phyloP scores from a whole-genome alignment of 2,113 vertebrate genomes.

The Psilopogon haemacephalus region DNA sequence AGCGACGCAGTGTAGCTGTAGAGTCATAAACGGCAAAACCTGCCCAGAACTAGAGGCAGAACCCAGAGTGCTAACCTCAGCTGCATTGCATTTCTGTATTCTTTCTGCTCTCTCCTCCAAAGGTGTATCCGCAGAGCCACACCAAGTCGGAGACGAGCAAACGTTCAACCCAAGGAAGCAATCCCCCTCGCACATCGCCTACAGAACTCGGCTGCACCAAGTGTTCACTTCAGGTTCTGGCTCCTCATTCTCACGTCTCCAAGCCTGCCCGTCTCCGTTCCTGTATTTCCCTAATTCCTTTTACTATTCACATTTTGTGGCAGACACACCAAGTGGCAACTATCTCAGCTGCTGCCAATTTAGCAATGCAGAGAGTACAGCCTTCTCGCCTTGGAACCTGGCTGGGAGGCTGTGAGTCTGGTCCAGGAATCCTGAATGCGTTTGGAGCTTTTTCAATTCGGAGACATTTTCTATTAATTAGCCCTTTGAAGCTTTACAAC shows the following conservation, averaged over 20 bases:
- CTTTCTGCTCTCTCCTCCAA: background rate
- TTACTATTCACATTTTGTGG: background rate
- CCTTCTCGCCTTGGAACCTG: background rate
- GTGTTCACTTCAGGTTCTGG: background rate
- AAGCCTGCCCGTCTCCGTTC: background rate
- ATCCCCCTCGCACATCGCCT: fast-evolving
- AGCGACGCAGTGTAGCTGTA: background rate
- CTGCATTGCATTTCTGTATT: fast-evolving
- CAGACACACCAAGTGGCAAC: background rate
- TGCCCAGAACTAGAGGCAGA: background rate
- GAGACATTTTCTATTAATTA: constrained; percentile 19
- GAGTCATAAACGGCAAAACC: background rate
- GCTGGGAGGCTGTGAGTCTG: background rate
- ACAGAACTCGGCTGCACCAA: background rate
- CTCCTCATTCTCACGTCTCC: background rate
- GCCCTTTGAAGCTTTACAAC: background rate
- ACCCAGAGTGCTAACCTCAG: fast-evolving
- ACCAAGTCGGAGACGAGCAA: background rate
- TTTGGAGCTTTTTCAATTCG: background rate
- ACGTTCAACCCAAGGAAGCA: fast-evolving
- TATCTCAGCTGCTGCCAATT: background rate
- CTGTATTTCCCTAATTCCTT: background rate
- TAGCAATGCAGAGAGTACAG: background rate
- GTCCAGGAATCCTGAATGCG: background rate
- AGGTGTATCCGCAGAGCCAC: fast-evolving